Evolutionary conservation across 2,888 invertebrate species (phyloP).

Genomic region (Calameuta idolon): DNA sequence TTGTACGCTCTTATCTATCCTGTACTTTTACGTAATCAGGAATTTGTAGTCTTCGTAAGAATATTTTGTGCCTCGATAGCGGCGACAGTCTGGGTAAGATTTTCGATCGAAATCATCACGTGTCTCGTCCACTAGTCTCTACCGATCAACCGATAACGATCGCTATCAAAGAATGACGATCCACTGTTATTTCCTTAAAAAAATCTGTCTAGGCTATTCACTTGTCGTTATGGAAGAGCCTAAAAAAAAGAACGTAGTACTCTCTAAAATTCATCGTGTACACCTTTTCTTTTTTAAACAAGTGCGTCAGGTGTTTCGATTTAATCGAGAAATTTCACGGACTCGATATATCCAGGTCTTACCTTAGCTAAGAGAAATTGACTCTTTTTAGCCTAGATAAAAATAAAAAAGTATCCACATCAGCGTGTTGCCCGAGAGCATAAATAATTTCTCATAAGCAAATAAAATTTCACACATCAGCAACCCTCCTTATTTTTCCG

Average conservation of each 20-base stretch:
- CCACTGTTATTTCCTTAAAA: not conserved
- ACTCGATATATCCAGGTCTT: not conserved
- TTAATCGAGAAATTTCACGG: not conserved
- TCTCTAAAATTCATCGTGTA: not conserved
- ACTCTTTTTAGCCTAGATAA: not conserved
- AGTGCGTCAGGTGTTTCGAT: not conserved
- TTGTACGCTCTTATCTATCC: not conserved
- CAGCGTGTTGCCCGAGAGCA: not conserved
- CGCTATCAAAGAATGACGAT: not conserved
- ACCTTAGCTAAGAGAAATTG: not conserved
- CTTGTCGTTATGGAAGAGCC: not conserved
- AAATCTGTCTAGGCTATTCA: not conserved
- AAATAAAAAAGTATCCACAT: not conserved
- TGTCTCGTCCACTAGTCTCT: not conserved
- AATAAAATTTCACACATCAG: not conserved
- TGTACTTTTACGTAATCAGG: not conserved
- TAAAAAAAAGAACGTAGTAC: not conserved
- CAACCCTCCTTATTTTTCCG: not conserved
- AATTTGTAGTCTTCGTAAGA: not conserved
- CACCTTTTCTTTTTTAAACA: not conserved
- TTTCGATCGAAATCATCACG: not conserved
- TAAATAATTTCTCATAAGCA: not conserved
- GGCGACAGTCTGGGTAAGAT: not conserved
- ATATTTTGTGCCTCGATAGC: not conserved
- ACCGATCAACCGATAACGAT: not conserved